phyloP scores from a whole-genome alignment of 2,888 invertebrate genomes.

The Drosophila meridiana region DNA sequence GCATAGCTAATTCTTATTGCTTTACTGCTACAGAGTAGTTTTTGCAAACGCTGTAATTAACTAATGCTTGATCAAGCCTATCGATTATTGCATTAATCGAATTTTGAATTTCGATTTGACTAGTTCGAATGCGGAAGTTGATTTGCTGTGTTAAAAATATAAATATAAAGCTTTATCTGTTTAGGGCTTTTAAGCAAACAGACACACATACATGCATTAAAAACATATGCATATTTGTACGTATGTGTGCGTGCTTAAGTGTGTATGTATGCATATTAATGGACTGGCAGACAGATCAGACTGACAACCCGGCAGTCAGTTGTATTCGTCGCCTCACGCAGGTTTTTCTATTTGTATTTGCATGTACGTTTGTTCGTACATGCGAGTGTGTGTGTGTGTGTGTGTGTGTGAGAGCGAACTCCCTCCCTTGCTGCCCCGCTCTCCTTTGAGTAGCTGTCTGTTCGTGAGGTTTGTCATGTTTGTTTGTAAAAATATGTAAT shows the following conservation, averaged over 20 bases:
- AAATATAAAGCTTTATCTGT: constrained; percentile 29
- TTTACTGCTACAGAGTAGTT: too few relatives aligned
- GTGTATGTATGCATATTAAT: constrained; percentile 38
- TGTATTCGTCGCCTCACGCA: constrained; percentile 42
- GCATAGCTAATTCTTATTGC: too few relatives aligned
- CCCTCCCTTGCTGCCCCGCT: neutral
- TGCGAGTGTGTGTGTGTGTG: neutral
- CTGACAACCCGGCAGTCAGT: constrained; percentile 53
- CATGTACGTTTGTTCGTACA: constrained; percentile 21
- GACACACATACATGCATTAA: constrained; percentile 4
- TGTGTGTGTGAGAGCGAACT: constrained; percentile 6
- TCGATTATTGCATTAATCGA: constrained; percentile 5
- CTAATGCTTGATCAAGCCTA: neutral
- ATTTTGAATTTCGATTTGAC: constrained; percentile 21
- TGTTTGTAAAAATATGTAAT: constrained; percentile 73
- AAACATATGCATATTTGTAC: neutral
- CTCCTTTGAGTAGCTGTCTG: constrained; percentile 6
- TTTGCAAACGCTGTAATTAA: too few relatives aligned
- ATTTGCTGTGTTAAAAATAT: constrained; percentile 22
- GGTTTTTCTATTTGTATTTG: constrained; percentile 32
- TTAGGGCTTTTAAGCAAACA: constrained; percentile 36
- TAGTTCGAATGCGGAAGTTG: constrained; percentile 45
- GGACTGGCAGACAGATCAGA: constrained; percentile 30
- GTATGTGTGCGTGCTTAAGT: neutral
- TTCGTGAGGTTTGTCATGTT: constrained; percentile 56